phyloP scores from a whole-genome alignment of 2,888 invertebrate genomes.

The Germaria angustata region DNA sequence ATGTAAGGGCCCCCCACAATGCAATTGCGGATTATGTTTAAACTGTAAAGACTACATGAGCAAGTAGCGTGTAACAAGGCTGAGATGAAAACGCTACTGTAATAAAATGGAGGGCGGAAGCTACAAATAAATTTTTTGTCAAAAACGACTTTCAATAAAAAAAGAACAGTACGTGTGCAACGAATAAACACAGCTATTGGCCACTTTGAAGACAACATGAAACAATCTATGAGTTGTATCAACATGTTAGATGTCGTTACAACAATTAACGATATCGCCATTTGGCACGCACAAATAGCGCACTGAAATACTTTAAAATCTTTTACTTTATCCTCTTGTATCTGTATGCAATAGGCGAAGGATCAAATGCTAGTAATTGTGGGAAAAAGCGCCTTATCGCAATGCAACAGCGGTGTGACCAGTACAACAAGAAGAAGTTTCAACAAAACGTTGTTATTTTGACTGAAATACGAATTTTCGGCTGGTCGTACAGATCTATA shows the following conservation, averaged over 20 bases:
- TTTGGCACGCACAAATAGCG: constrained; percentile 58
- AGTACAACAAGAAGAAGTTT: too few species aligned
- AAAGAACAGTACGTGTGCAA: background rate
- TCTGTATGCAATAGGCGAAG: too few species aligned
- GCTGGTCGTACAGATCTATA: too few species aligned
- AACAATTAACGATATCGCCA: constrained; percentile 62
- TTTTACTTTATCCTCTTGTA: too few species aligned
- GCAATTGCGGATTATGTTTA: constrained; percentile 54
- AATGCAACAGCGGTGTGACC: too few species aligned
- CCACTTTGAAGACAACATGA: constrained; percentile 49
- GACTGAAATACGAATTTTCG: too few species aligned
- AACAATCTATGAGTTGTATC: constrained; percentile 62
- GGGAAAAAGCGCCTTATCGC: too few species aligned
- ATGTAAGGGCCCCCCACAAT: constrained; percentile 61
- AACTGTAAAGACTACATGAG: too few species aligned
- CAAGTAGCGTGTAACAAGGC: constrained; percentile 54
- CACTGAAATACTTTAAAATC: background rate
- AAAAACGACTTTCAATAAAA: background rate
- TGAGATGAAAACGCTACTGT: constrained; percentile 56
- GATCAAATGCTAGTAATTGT: too few species aligned
- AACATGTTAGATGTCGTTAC: constrained; percentile 61
- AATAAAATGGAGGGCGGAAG: constrained; percentile 57
- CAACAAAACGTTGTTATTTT: too few species aligned
- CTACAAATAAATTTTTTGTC: constrained; percentile 52
- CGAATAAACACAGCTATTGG: constrained; percentile 52